These are phyloP conservation scores for Tryphoninae sp. DNA, from an alignment of 2,888 invertebrate genomes.

Conservation along the genomic window DNA sequence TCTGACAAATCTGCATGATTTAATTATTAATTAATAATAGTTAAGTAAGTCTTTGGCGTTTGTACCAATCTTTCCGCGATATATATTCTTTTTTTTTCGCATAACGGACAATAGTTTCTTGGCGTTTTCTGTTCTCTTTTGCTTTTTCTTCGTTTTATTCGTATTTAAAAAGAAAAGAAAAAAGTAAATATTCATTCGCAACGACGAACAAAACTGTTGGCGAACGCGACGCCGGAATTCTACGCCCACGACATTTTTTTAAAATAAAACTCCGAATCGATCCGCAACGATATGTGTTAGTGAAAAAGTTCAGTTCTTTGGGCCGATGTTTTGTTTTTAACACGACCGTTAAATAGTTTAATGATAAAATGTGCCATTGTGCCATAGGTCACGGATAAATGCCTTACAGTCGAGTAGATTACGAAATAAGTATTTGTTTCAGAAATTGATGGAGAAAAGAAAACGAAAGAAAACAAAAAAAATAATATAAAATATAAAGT, in stretches of 20 bases:
- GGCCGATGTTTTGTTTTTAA: conserved; percentile 13
- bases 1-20: conserved; percentile 63
- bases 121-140: conserved; percentile 25
- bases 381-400: conserved; percentile 56
- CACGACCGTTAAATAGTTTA: conserved; percentile 30
- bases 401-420: conserved; percentile 46
- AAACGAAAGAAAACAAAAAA: neutral
- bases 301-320: conserved; percentile 37
- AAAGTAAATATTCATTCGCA: conserved; percentile 21
- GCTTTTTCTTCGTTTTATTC: conserved; percentile 38
- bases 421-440: conserved; percentile 29
- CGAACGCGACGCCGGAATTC: conserved; percentile 36
- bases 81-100: conserved; percentile 61
- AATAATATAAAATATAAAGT: neutral
- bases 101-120: conserved; percentile 63
- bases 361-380: conserved; percentile 36
- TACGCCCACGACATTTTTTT: conserved; percentile 6
- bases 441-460: conserved; percentile 11
- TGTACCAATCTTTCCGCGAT: conserved; percentile 76
- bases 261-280: conserved; percentile 30
- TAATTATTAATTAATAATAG: conserved; percentile 72
- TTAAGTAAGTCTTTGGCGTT: conserved; percentile 79
- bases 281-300: conserved; percentile 32
- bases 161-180: conserved; percentile 41
- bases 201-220: conserved; percentile 18